Percentiles rank a stretch among this genome's conserved stretches.
Evolutionary conservation across 2,113 vertebrate genomes (phyloP).

Genomic region (Ictalurus punctatus): DNA sequence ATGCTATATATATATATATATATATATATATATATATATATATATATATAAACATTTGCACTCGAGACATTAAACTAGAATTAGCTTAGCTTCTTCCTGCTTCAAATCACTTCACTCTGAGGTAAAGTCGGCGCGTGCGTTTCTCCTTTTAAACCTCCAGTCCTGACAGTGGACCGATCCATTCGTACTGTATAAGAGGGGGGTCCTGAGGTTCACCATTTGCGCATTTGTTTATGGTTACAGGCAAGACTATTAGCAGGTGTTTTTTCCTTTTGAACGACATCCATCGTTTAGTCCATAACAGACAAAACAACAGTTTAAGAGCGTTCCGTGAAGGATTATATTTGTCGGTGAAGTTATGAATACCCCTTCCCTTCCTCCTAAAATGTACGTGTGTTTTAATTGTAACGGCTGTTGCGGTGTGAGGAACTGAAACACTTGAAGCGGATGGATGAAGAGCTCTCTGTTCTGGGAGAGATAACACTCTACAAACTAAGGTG

Average conservation of each 20-base stretch:
- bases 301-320: rapidly evolving
- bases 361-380: neutral
- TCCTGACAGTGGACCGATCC: constrained; percentile 38
- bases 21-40: no score
- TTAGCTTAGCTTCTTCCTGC: neutral
- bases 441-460: constrained; percentile 27
- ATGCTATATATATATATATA: neutral
- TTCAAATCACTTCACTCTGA: neutral
- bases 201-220: neutral
- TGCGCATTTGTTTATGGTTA: neutral
- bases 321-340: neutral
- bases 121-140: constrained; percentile 21
- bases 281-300: rapidly evolving
- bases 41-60: neutral
- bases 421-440: constrained; percentile 53
- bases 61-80: neutral
- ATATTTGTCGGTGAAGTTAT: neutral
- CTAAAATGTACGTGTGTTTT: neutral
- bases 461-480: neutral
- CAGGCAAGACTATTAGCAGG: rapidly evolving
- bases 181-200: neutral
- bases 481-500: neutral
- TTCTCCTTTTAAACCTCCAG: constrained; percentile 33
- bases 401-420: constrained; percentile 32
- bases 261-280: rapidly evolving